Conservation (phyloP, 2,888 invertebrate genomes). For the Cylindroiulus punctatus region DNA sequence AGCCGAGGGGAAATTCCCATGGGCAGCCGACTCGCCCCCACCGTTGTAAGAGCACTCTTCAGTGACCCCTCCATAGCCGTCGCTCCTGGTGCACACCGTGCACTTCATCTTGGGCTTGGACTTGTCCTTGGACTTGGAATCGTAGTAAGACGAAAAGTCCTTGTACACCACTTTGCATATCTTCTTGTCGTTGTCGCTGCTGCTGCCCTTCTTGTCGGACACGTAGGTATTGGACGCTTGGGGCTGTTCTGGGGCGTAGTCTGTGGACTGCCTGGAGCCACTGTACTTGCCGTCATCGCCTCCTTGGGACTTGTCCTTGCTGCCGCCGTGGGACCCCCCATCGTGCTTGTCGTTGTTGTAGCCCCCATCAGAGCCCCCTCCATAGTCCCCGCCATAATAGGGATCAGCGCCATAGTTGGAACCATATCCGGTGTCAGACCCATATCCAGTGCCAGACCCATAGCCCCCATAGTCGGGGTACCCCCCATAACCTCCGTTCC, state of each 20-base stretch:
- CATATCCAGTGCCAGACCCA: background rate
- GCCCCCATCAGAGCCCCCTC: slow-evolving; percentile 1
- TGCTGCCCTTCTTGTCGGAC: slow-evolving; percentile 22
- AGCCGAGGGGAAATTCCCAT: background rate
- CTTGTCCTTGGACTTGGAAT: slow-evolving; percentile 53
- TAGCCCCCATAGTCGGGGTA: slow-evolving; percentile 33
- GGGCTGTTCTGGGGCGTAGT: slow-evolving; percentile 6
- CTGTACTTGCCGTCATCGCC: slow-evolving; percentile 49
- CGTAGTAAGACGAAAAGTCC: slow-evolving; percentile 48
- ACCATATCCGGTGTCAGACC: slow-evolving; percentile 15
- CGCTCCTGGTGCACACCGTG: slow-evolving; percentile 52
- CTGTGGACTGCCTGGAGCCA: background rate
- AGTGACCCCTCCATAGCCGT: slow-evolving; percentile 54
- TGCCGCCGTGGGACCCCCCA: background rate
- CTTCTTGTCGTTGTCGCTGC: slow-evolving; percentile 42
- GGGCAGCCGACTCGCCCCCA: slow-evolving; percentile 48
- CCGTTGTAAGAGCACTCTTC: slow-evolving; percentile 56
- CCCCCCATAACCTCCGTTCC: slow-evolving; percentile 5
- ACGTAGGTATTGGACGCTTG: slow-evolving; percentile 12
- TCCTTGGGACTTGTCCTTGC: slow-evolving; percentile 34
- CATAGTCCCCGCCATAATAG: slow-evolving; percentile 11
- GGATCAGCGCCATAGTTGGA: slow-evolving; percentile 6
- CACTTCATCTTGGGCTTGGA: slow-evolving; percentile 56
- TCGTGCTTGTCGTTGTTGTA: background rate
- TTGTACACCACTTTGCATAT: slow-evolving; percentile 55